Conservation (phyloP, 2,113 vertebrate genomes). For the Drymodes brunneopygia region DNA sequence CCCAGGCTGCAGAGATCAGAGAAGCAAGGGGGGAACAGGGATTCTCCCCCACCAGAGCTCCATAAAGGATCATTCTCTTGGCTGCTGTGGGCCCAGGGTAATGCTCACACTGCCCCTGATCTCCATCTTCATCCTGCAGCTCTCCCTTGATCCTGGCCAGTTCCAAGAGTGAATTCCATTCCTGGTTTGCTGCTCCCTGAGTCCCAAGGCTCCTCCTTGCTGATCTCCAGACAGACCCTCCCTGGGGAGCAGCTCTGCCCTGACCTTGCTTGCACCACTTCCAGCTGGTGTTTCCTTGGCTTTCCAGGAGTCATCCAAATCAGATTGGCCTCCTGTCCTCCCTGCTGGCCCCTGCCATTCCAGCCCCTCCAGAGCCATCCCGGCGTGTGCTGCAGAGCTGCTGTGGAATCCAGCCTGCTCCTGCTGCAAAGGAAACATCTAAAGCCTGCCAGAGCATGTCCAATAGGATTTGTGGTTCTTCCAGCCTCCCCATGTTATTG, state of each 20-base stretch:
- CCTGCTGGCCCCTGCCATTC: not conserved
- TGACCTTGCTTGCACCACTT: not conserved
- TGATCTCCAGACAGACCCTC: not conserved
- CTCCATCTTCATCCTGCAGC: not conserved
- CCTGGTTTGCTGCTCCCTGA: not conserved
- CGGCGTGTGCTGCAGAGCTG: not conserved
- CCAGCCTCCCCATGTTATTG: constrained; percentile 7
- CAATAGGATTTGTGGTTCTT: constrained; percentile 23
- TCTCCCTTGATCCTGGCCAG: not conserved
- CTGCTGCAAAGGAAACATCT: constrained; percentile 6
- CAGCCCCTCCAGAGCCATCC: not conserved
- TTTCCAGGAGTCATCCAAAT: not conserved
- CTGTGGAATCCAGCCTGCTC: not conserved
- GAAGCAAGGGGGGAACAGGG: not conserved
- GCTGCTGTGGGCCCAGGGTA: not conserved
- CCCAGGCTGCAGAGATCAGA: not conserved
- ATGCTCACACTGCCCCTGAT: accelerated
- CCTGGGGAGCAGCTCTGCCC: not conserved
- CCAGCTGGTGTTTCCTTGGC: not conserved
- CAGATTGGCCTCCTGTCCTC: not conserved
- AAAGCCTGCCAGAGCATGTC: not conserved
- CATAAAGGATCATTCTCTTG: not conserved
- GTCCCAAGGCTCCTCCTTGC: not conserved
- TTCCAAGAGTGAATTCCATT: not conserved
- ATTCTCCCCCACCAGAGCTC: not conserved